A percentile compares a stretch with the other conserved stretches of the same genome.
phyloP scores from a whole-genome alignment of 2,797 vertebrate species.

The Pseudomugil gertrudae region DNA sequence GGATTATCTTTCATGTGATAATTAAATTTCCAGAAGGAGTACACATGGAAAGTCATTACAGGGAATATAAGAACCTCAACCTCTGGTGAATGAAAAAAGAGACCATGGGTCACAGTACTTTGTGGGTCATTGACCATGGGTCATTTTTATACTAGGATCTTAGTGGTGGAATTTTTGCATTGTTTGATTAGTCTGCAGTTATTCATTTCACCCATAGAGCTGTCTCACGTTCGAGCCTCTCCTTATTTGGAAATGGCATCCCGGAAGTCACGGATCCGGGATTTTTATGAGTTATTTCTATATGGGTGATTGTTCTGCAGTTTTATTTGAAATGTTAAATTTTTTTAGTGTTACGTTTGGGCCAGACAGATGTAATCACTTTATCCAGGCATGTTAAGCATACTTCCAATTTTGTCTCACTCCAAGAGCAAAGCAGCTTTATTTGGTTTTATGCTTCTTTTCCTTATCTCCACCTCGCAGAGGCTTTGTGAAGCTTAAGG shows the following conservation, averaged over 20 bases:
- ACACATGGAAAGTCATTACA: slow-evolving; percentile 53
- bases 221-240: neutral
- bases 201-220: slow-evolving; percentile 8
- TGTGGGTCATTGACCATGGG: too few relatives aligned
- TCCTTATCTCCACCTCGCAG: slow-evolving; percentile 67
- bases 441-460: slow-evolving; percentile 67
- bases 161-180: slow-evolving; percentile 15
- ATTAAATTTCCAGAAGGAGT: slow-evolving; percentile 61
- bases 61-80: slow-evolving; percentile 56
- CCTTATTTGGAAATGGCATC: slow-evolving; percentile 2
- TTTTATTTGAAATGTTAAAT: neutral
- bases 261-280: neutral
- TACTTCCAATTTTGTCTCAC: slow-evolving; percentile 59
- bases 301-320: neutral
- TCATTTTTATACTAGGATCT: slow-evolving; percentile 31
- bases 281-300: neutral
- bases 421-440: slow-evolving; percentile 70
- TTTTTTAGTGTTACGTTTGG: slow-evolving; percentile 25
- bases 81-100: slow-evolving; percentile 48
- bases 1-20: slow-evolving; percentile 62
- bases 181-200: slow-evolving; percentile 26
- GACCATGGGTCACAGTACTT: slow-evolving; percentile 20
- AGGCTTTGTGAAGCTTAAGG: slow-evolving; percentile 60
- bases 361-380: slow-evolving; percentile 56
- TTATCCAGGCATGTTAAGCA: slow-evolving; percentile 50